These are phyloP conservation scores for Piliocolobus tephrosceles DNA, from an alignment of 2,113 vertebrate species.

Conservation along the genomic window DNA sequence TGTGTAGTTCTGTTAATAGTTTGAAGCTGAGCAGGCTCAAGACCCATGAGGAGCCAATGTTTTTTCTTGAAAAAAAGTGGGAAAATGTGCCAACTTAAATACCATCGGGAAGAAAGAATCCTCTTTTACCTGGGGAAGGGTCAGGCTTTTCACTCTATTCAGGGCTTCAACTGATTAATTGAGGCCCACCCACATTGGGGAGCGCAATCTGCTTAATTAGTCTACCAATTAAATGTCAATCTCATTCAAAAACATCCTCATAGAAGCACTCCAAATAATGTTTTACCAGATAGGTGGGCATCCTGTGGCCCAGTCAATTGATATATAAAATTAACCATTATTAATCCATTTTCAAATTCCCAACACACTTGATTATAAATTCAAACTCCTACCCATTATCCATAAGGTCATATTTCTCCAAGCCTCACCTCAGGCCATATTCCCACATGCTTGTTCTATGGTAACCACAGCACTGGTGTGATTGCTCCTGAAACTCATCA, in stretches of 20 bases:
- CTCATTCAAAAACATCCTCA: no score
- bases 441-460: background rate
- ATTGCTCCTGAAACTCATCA: background rate
- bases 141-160: background rate
- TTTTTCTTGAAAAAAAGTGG: background rate
- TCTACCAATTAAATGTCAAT: no score
- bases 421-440: background rate
- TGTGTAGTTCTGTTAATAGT: background rate
- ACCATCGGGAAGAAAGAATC: background rate
- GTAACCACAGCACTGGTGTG: background rate
- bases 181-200: background rate
- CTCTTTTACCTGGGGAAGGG: background rate
- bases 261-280: no score
- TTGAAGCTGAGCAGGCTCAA: background rate
- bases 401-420: no score
- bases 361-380: background rate
- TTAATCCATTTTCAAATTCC: background rate
- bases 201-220: no score
- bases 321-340: background rate
- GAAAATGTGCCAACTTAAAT: background rate
- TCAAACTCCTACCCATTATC: background rate
- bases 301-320: background rate
- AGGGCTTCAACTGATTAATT: background rate
- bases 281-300: no score
- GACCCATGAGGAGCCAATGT: background rate